Evolutionary conservation across 2,888 invertebrate species (phyloP).

Genomic region (Habrosyne pyritoides): DNA sequence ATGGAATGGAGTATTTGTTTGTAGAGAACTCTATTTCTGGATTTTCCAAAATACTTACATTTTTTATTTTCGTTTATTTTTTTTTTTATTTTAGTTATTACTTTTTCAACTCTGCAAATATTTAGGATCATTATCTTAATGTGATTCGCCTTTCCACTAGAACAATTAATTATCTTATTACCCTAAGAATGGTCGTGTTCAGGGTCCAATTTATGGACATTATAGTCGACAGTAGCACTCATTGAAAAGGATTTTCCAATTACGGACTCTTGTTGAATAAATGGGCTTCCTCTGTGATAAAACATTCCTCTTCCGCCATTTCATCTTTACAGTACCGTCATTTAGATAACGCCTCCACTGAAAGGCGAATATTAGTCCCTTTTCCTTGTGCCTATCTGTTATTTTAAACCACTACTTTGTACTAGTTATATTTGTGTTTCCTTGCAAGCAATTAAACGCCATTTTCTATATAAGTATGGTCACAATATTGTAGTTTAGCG

Average conservation of each 20-base stretch:
- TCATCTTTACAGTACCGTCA: conserved; percentile 40
- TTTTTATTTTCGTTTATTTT: background rate
- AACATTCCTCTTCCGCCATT: conserved; percentile 55
- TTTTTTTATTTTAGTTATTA: too few relatives aligned
- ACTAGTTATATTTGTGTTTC: background rate
- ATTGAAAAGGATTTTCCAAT: conserved; percentile 70
- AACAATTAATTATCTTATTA: conserved; percentile 54
- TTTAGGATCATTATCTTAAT: conserved; percentile 29
- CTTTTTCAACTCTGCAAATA: background rate
- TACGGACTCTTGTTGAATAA: conserved; percentile 65
- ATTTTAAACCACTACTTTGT: background rate
- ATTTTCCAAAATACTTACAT: conserved; percentile 6
- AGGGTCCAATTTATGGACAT: conserved; percentile 68
- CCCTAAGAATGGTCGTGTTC: conserved; percentile 53
- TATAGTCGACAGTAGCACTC: conserved; percentile 53
- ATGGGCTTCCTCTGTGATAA: conserved; percentile 58
- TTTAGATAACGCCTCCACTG: background rate
- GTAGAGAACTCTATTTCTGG: conserved; percentile 12
- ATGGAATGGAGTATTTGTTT: conserved; percentile 15
- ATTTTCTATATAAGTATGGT: background rate
- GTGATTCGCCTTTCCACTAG: conserved; percentile 38
- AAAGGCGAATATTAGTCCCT: background rate
- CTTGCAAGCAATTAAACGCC: background rate
- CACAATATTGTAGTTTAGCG: conserved; percentile 17
- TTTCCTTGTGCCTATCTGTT: background rate